Conservation (phyloP, 2,888 invertebrate genomes). For the Chymomyza procnemis region DNA sequence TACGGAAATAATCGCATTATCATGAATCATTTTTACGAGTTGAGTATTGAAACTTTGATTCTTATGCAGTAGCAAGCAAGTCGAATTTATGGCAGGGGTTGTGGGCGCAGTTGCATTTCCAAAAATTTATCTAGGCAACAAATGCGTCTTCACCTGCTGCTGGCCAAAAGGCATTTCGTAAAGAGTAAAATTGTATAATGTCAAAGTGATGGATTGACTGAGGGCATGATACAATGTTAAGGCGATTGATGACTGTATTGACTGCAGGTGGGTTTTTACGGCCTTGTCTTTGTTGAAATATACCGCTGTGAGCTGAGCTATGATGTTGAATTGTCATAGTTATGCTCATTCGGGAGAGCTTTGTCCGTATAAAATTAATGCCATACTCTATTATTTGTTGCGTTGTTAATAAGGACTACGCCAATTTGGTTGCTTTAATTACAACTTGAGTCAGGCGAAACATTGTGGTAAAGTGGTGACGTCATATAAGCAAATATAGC, state of each 20-base stretch:
- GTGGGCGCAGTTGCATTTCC: background rate
- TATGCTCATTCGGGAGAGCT: too few relatives aligned
- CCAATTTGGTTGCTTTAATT: too few relatives aligned
- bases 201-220: background rate
- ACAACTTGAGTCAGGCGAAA: too few relatives aligned
- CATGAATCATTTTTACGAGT: slow-evolving; percentile 69
- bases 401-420: too few relatives aligned
- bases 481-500: too few relatives aligned
- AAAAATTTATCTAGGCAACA: background rate
- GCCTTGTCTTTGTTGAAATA: background rate
- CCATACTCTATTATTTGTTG: too few relatives aligned
- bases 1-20: slow-evolving; percentile 72
- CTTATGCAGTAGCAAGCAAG: slow-evolving; percentile 23
- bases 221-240: background rate
- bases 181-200: background rate
- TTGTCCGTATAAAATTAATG: too few relatives aligned
- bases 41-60: slow-evolving; percentile 67
- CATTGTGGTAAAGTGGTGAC: too few relatives aligned
- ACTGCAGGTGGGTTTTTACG: background rate
- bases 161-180: background rate
- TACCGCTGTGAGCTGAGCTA: background rate
- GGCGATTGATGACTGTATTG: background rate
- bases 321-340: too few relatives aligned
- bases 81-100: background rate
- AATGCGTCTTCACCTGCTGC: background rate